Conservation (phyloP, 2,113 vertebrate species). For the Melanerpes formicivorus region DNA sequence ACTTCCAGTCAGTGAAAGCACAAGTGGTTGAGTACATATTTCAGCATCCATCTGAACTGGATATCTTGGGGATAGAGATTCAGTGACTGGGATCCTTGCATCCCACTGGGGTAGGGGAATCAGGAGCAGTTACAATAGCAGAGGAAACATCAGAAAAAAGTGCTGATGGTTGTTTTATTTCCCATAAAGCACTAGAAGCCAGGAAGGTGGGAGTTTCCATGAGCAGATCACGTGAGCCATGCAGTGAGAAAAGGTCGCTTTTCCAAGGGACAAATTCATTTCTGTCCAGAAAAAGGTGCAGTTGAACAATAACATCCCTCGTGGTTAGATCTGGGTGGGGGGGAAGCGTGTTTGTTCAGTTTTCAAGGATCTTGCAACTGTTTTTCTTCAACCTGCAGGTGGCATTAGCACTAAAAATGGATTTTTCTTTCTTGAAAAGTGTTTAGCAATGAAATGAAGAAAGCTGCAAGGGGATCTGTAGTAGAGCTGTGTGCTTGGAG, state of each 20-base stretch:
- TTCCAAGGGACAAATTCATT: not conserved
- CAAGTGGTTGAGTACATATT: not conserved
- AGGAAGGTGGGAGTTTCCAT: not conserved
- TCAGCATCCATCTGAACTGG: not conserved
- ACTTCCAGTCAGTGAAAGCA: not conserved
- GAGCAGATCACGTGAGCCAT: not conserved
- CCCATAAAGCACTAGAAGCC: not conserved
- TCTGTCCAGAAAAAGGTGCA: not conserved
- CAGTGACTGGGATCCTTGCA: not conserved
- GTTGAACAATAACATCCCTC: constrained; percentile 5
- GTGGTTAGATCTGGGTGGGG: not conserved
- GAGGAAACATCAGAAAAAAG: not conserved
- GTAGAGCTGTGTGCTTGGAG: constrained; percentile 76
- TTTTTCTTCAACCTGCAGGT: constrained; percentile 83
- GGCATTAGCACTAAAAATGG: constrained; percentile 84
- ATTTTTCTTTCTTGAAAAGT: constrained; percentile 79
- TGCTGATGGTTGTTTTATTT: not conserved
- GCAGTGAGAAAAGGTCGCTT: constrained; percentile 6
- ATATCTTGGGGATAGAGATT: too few species aligned
- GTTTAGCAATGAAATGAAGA: constrained; percentile 73
- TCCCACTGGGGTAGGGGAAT: fast-evolving
- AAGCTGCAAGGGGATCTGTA: constrained; percentile 76
- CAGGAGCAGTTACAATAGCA: not conserved
- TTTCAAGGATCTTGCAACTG: constrained; percentile 69
- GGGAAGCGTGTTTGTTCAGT: constrained; percentile 14